phyloP scores from a whole-genome alignment of 2,113 vertebrate species.

The Rana temporaria region DNA sequence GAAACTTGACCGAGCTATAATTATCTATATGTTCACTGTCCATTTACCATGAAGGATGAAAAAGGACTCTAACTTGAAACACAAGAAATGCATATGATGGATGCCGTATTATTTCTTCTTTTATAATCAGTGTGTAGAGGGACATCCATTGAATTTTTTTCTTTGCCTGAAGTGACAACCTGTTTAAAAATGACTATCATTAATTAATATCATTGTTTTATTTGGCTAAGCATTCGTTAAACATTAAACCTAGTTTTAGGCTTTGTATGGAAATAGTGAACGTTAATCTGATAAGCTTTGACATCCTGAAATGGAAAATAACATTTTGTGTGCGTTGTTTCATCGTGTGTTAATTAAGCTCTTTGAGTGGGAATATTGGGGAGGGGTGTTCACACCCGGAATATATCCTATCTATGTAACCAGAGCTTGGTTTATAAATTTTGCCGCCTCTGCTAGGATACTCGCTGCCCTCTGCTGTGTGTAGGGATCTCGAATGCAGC shows the following conservation, averaged over 20 bases:
- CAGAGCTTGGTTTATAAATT: not conserved
- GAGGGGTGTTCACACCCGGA: not conserved
- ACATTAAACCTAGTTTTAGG: not conserved
- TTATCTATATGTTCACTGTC: too few relatives aligned
- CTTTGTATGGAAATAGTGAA: conserved; percentile 7
- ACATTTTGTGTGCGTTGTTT: not conserved
- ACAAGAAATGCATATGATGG: too few relatives aligned
- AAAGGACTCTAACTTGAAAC: too few relatives aligned
- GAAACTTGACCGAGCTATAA: too few relatives aligned
- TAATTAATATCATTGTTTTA: not conserved
- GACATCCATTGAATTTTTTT: too few relatives aligned
- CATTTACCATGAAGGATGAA: too few relatives aligned
- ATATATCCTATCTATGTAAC: not conserved
- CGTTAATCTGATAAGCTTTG: conserved; percentile 12
- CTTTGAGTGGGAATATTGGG: not conserved
- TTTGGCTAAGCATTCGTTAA: not conserved
- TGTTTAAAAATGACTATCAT: too few relatives aligned
- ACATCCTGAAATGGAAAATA: conserved; percentile 29
- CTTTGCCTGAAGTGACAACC: too few relatives aligned
- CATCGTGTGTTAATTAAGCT: not conserved
- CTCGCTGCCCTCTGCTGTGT: not conserved
- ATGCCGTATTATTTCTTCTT: too few relatives aligned
- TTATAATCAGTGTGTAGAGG: too few relatives aligned
- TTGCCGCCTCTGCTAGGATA: not conserved
- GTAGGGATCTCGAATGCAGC: not conserved